These are phyloP conservation scores for Bradypodion ventrale DNA, from an alignment of 2,797 vertebrate genomes.

Conservation along the genomic window DNA sequence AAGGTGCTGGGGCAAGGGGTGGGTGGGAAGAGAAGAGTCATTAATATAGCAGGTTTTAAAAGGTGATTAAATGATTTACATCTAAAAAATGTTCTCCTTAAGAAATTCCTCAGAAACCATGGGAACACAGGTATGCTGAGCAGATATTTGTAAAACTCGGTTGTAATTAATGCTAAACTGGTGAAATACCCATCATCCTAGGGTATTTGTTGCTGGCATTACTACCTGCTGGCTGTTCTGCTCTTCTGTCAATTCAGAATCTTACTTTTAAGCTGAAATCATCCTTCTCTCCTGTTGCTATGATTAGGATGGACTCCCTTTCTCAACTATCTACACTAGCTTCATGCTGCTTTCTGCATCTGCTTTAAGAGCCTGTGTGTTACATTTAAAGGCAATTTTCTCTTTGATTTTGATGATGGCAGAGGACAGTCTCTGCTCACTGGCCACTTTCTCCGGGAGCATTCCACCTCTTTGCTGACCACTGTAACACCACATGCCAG, in stretches of 20 bases:
- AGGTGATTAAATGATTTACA: constrained; percentile 23
- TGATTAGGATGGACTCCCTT: background rate
- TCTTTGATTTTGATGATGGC: background rate
- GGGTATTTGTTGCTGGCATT: background rate
- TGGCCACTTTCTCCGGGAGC: background rate
- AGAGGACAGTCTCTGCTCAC: background rate
- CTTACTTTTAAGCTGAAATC: background rate
- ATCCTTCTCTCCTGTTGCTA: constrained; percentile 1
- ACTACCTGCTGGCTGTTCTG: constrained; percentile 5
- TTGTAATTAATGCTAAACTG: constrained; percentile 24
- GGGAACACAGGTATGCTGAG: constrained; percentile 10
- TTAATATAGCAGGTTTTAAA: constrained; percentile 1
- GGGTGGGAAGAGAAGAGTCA: background rate
- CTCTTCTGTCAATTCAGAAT: constrained; percentile 1
- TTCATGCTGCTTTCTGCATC: constrained; percentile 4
- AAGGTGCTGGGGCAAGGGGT: background rate
- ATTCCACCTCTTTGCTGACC: background rate
- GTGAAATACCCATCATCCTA: background rate
- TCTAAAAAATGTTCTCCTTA: constrained; percentile 25
- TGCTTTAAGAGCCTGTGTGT: background rate
- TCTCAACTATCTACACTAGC: background rate
- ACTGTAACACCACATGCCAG: background rate
- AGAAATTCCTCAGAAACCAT: constrained; percentile 11
- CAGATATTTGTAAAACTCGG: constrained; percentile 2
- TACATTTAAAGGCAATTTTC: background rate